Conservation (phyloP, 2,888 invertebrate species). For the Entomobrya proxima region DNA sequence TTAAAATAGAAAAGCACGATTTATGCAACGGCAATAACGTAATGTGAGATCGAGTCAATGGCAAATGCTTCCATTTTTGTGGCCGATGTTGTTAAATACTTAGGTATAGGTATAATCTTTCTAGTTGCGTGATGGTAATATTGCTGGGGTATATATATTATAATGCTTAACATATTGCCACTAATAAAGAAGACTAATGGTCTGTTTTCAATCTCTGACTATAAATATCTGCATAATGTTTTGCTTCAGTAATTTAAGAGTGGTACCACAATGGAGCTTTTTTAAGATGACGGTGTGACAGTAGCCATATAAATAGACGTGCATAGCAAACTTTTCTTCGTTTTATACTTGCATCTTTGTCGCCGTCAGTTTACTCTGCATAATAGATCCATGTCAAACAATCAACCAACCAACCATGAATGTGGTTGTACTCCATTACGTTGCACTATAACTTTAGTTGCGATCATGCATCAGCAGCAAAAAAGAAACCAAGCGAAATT, state of each 20-base stretch:
- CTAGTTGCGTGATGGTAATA: no score
- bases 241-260: not conserved
- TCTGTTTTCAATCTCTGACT: not conserved
- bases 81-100: no score
- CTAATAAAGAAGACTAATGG: no score
- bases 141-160: no score
- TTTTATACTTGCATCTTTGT: no score
- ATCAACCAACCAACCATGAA: constrained; percentile 57
- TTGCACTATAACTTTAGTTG: constrained; percentile 12
- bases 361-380: not conserved
- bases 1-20: no score
- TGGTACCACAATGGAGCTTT: not conserved
- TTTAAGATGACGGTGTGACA: constrained; percentile 1
- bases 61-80: no score
- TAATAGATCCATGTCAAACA: constrained; percentile 24
- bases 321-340: constrained; percentile 1
- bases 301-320: constrained; percentile 10
- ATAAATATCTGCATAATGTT: not conserved
- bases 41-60: no score
- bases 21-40: no score
- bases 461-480: not conserved
- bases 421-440: constrained; percentile 59
- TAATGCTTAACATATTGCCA: no score
- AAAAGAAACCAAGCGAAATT: not conserved
- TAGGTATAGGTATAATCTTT: no score